Conservation (phyloP, 2,797 vertebrate genomes). For the Dendrocincla fuliginosa region DNA sequence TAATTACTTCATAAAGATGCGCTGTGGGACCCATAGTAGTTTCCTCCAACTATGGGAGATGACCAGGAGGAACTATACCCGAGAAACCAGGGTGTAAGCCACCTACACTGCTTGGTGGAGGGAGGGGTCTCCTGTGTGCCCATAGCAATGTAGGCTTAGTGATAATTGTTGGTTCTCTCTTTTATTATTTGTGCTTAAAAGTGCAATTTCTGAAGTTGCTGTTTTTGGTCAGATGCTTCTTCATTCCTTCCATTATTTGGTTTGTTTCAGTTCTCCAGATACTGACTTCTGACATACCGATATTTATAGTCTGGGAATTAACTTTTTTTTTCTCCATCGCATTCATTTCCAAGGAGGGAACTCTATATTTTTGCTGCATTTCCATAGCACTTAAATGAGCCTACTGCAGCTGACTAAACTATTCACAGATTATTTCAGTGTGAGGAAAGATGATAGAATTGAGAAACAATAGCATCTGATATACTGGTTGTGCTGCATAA, state of each 20-base stretch:
- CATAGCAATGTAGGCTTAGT: neutral
- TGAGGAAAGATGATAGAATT: neutral
- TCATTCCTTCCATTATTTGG: neutral
- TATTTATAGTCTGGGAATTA: neutral
- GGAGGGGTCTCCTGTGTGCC: neutral
- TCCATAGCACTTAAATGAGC: neutral
- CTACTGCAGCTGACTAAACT: neutral
- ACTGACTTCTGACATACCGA: neutral
- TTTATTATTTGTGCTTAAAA: neutral
- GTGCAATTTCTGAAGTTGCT: neutral
- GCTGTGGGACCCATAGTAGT: neutral
- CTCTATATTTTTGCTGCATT: neutral
- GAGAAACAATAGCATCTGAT: neutral
- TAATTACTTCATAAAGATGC: neutral
- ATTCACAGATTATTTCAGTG: neutral
- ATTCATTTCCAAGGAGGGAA: neutral
- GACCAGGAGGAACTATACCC: neutral
- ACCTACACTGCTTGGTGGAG: accelerated
- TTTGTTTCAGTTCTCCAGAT: neutral
- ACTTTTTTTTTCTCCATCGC: neutral
- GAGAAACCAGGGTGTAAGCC: neutral
- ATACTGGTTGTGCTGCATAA: neutral
- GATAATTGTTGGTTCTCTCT: neutral
- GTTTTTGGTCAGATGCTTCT: neutral
- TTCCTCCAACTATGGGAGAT: accelerated